Conservation (phyloP, 2,113 vertebrate species). For the Formicarius rufipectus region DNA sequence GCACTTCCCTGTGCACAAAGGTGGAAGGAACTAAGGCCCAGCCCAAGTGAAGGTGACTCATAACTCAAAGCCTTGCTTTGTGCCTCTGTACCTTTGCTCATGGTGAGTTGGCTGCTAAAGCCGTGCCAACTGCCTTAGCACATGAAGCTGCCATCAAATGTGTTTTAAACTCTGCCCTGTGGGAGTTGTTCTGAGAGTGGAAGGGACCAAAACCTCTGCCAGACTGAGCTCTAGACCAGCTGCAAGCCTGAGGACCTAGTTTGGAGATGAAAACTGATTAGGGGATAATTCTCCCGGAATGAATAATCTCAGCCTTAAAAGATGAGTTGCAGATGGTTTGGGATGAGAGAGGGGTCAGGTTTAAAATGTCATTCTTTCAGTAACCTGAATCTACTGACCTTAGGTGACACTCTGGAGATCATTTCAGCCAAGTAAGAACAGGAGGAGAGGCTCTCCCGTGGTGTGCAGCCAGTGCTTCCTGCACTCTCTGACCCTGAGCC, state of each 20-base stretch:
- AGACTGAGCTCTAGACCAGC: not conserved
- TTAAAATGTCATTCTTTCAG: not conserved
- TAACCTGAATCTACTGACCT: slow-evolving; percentile 22
- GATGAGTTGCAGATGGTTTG: slow-evolving; percentile 30
- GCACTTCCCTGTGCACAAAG: not conserved
- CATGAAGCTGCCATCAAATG: not conserved
- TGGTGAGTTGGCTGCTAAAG: not conserved
- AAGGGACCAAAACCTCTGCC: not conserved
- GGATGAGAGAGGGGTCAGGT: not conserved
- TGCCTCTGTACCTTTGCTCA: not conserved
- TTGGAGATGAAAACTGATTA: slow-evolving; percentile 4
- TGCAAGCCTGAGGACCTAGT: not conserved
- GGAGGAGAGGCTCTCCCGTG: not conserved
- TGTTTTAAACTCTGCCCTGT: not conserved
- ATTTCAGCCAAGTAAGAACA: not conserved
- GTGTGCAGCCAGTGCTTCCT: not conserved
- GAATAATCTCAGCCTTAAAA: slow-evolving; percentile 19
- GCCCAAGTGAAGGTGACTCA: not conserved
- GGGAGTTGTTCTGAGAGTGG: not conserved
- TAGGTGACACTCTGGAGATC: not conserved
- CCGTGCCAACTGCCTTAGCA: not conserved
- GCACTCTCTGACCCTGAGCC: not conserved
- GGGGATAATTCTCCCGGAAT: not conserved
- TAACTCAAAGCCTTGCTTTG: not conserved
- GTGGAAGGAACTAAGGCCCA: not conserved